A percentile compares a stretch with the other conserved stretches of the same genome.
These are phyloP conservation scores for Lasioglossum malachurum DNA, from an alignment of 2,888 invertebrate genomes.

Conservation along the genomic window DNA sequence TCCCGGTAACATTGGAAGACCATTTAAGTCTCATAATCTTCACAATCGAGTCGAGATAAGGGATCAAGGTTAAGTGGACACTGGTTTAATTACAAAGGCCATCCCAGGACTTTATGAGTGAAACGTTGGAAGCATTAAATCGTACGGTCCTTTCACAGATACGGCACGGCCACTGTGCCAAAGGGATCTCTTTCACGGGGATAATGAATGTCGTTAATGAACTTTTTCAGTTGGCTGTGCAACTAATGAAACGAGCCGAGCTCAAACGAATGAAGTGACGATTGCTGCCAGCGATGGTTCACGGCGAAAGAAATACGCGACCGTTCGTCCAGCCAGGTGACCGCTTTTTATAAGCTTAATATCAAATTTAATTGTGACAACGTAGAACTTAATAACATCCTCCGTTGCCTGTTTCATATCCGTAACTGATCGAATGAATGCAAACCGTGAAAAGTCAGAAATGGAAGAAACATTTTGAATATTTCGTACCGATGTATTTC, in stretches of 20 bases:
- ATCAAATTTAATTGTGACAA: background rate
- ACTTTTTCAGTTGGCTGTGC: background rate
- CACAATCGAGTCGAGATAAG: slow-evolving; percentile 26
- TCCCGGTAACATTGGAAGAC: background rate
- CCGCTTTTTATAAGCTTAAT: background rate
- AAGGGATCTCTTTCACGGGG: slow-evolving; percentile 1
- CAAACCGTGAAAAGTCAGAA: background rate
- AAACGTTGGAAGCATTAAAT: background rate
- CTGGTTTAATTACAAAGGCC: slow-evolving; percentile 37
- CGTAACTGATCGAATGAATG: background rate
- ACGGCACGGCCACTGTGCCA: background rate
- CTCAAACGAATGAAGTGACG: slow-evolving; percentile 3
- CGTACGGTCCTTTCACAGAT: background rate
- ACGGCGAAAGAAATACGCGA: background rate
- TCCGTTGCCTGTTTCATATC: background rate
- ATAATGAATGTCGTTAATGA: slow-evolving; percentile 20
- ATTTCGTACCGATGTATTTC: too few relatives aligned
- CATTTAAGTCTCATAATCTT: slow-evolving; percentile 14
- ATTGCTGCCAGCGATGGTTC: background rate
- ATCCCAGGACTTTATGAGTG: slow-evolving; percentile 23
- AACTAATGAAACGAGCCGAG: background rate
- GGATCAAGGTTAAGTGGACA: slow-evolving; percentile 51
- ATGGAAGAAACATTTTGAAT: too few relatives aligned
- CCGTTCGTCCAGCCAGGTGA: background rate
- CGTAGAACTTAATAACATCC: background rate